Percentiles rank a stretch among this genome's conserved stretches.
Evolutionary conservation across 2,888 invertebrate species (phyloP).

Genomic region (Ischnura elegans): DNA sequence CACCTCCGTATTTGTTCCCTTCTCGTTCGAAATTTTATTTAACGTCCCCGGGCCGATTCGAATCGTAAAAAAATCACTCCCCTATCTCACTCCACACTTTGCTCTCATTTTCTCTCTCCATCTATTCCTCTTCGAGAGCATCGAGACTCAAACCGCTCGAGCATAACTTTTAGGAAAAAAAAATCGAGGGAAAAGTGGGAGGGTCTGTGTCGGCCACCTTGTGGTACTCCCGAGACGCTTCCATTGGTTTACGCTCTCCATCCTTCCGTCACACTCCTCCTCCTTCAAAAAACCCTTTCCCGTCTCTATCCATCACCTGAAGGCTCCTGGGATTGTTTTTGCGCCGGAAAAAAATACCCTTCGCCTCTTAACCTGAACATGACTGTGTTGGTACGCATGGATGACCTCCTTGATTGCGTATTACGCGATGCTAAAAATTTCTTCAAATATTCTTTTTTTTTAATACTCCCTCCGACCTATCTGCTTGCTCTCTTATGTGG

Average conservation of each 20-base stretch:
- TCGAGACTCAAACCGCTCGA: slow-evolving; percentile 35
- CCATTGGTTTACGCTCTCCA: neutral
- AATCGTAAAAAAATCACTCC: slow-evolving; percentile 44
- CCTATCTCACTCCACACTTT: neutral
- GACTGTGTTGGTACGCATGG: slow-evolving; percentile 39
- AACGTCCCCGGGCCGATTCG: slow-evolving; percentile 4
- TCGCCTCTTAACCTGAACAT: slow-evolving; percentile 51
- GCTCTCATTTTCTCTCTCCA: neutral
- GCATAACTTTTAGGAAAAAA: slow-evolving; percentile 24
- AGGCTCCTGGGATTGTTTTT: slow-evolving; percentile 12
- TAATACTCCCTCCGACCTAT: neutral
- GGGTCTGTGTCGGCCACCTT: neutral
- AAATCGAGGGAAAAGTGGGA: neutral
- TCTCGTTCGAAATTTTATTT: slow-evolving; percentile 19
- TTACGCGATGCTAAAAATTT: slow-evolving; percentile 27
- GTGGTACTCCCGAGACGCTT: slow-evolving; percentile 51
- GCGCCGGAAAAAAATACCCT: neutral
- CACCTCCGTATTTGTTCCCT: neutral
- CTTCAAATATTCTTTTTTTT: slow-evolving; percentile 34
- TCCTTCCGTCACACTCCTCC: neutral
- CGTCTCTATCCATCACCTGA: neutral
- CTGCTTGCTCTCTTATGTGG: neutral
- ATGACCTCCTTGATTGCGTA: slow-evolving; percentile 21
- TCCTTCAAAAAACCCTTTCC: neutral
- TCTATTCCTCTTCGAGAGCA: neutral